These are phyloP conservation scores for Spatulosminthurus flaviceps DNA, from an alignment of 2,888 invertebrate species.

Conservation along the genomic window DNA sequence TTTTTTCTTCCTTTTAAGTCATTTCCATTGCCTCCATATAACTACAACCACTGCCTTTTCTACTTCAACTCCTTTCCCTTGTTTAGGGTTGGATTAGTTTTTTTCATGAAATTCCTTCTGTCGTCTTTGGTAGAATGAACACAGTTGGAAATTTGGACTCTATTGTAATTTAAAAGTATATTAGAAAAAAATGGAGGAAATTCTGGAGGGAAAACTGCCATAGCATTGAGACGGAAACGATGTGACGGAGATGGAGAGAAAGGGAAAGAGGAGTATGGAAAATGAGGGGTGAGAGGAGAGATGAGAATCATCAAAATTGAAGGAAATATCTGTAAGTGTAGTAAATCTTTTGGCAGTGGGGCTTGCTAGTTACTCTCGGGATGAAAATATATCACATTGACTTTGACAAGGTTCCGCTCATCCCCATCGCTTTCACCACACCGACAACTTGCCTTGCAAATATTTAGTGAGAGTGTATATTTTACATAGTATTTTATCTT, in stretches of 20 bases:
- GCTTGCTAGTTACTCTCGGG: too few relatives aligned
- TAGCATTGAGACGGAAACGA: constrained; percentile 13
- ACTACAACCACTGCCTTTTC: not conserved
- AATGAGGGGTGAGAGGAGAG: too few relatives aligned
- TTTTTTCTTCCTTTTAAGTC: too few relatives aligned
- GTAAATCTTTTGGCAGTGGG: too few relatives aligned
- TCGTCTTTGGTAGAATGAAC: constrained; percentile 18
- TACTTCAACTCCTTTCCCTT: not conserved
- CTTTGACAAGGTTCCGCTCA: too few relatives aligned
- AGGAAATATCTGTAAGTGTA: too few relatives aligned
- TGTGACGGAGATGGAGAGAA: constrained; percentile 1
- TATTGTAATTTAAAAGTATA: constrained; percentile 12
- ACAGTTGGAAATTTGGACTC: not conserved
- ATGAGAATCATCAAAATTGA: too few relatives aligned
- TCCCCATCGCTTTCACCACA: too few relatives aligned
- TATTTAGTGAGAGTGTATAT: too few relatives aligned
- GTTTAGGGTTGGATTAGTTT: not conserved
- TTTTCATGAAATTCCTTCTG: not conserved
- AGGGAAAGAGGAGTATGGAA: not conserved
- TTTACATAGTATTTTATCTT: too few relatives aligned
- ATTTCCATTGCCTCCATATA: not conserved
- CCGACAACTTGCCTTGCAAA: too few relatives aligned
- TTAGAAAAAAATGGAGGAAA: not conserved
- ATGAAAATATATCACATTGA: too few relatives aligned
- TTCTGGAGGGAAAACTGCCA: not conserved